Evolutionary conservation across 2,797 vertebrate genomes (phyloP), one percentile per base, ranked within the genome.

Genomic region (Urocyon cinereoargenteus): DNA sequence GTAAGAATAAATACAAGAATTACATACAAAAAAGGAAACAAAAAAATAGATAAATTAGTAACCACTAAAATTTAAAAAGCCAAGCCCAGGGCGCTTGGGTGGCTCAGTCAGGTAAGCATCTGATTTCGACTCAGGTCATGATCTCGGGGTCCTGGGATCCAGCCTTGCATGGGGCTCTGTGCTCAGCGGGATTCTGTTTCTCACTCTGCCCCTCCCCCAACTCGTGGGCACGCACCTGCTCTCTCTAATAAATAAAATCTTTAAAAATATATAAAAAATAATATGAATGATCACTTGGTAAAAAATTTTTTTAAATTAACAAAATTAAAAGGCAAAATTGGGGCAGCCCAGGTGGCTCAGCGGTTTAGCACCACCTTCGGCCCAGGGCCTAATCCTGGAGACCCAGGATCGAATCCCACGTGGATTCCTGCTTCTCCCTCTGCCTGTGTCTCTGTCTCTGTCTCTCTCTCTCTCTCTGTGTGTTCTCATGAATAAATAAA

Each of bases 41-140:
- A 70, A 61, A 72, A 62, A 75, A 40, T 61, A 66, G 34, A 85
- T 40, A 95, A 90, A 86, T 49, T 51, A 72, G 31, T 66, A 91
- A 79, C 14, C 72, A 75, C 84, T 79, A 55, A 55, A 96, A 92
- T 85, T 85, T 85, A 40, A 85, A 91, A 96, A 94, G 45, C 3
- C 57, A 75, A 51, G 14, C 5, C 22, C 64, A n/a, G 64, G 31
- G 16, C 0, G 18, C 31, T 16, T 68, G 64, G 7, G 64, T 68
- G 64, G 64, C 31, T 68, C 31, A 68, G 64, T 68, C 16, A 34
- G 7, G 18, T 68, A 34, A 66, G 31, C 31, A 18, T n/a, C 31
- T 66, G 64, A 15, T 8, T 66, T 66, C 6, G 31, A 66, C n/a
- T 66, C 31, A 34, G 16, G 64, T 66, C 64, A 19, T 22, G 9